Evolutionary conservation across 2,888 invertebrate species (phyloP).

Genomic region (Cryptocheilus praepositus): DNA sequence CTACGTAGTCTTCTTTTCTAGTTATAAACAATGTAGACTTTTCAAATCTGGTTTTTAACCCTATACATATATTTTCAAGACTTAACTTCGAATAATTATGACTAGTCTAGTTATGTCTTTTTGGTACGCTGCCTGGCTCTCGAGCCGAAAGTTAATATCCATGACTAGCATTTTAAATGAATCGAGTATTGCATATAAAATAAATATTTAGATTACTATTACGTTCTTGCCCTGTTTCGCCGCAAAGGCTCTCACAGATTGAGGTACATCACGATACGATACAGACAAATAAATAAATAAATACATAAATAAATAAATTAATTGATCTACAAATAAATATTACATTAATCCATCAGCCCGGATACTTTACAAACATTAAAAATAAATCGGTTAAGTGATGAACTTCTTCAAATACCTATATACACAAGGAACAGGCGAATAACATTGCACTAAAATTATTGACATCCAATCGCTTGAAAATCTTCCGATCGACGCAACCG

Average conservation of each 20-base stretch:
- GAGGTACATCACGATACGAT: slow-evolving; percentile 8
- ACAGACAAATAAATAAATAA: slow-evolving; percentile 35
- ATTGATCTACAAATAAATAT: slow-evolving; percentile 42
- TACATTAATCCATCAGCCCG: slow-evolving; percentile 20
- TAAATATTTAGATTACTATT: slow-evolving; percentile 18
- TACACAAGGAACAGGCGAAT: slow-evolving; percentile 57
- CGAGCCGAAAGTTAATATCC: slow-evolving; percentile 48
- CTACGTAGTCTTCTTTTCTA: slow-evolving; percentile 44
- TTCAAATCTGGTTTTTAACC: slow-evolving; percentile 55
- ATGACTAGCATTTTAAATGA: slow-evolving; percentile 53
- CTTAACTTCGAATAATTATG: slow-evolving; percentile 55
- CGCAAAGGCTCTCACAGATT: slow-evolving; percentile 9
- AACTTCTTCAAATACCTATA: slow-evolving; percentile 40
- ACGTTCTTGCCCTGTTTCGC: slow-evolving; percentile 2
- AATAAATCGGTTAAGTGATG: slow-evolving; percentile 31
- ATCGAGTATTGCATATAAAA: slow-evolving; percentile 52
- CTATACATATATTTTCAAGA: slow-evolving; percentile 58
- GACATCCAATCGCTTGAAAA: slow-evolving; percentile 41
- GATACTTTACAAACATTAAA: slow-evolving; percentile 18
- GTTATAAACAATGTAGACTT: slow-evolving; percentile 60
- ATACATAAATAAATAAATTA: slow-evolving; percentile 46
- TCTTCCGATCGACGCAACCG: slow-evolving; percentile 37
- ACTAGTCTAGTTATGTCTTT: slow-evolving; percentile 57
- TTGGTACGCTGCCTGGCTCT: slow-evolving; percentile 56
- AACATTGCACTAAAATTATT: slow-evolving; percentile 67